Percentiles rank a stretch among this genome's conserved stretches.
phyloP scores from a whole-genome alignment of 1,140 invertebrate species.

The Drosophila ananassae region DNA sequence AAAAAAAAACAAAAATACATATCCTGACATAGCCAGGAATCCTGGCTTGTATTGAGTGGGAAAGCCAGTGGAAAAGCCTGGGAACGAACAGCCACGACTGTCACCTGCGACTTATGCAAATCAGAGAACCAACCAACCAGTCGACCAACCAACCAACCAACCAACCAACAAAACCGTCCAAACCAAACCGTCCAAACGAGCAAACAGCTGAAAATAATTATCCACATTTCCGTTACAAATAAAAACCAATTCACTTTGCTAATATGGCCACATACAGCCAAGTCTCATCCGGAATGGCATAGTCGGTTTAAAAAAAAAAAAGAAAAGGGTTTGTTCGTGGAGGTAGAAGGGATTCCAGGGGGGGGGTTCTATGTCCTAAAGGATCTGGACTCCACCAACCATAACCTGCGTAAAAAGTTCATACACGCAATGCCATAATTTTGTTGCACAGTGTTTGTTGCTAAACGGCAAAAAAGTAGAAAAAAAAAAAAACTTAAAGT shows the following conservation, averaged over 20 bases:
- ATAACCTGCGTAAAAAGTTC: slow-evolving; percentile 67
- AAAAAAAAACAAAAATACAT: background rate
- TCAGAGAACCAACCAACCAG: slow-evolving; percentile 14
- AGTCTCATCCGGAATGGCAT: slow-evolving; percentile 63
- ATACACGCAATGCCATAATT: slow-evolving; percentile 74
- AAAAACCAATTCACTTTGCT: slow-evolving; percentile 81
- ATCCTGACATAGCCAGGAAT: background rate
- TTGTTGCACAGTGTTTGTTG: slow-evolving; percentile 38
- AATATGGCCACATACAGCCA: slow-evolving; percentile 71
- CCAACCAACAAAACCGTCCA: slow-evolving; percentile 12
- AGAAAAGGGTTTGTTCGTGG: too few species aligned
- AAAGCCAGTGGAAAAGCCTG: background rate
- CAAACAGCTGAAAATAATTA: slow-evolving; percentile 74
- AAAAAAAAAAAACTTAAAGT: background rate
- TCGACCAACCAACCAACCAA: background rate
- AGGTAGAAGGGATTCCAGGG: background rate
- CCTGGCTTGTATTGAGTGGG: slow-evolving; percentile 1
- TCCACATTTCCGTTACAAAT: slow-evolving; percentile 80
- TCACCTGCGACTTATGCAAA: slow-evolving; percentile 74
- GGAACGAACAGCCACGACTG: slow-evolving; percentile 24
- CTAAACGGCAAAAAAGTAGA: background rate
- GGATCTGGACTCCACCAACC: background rate
- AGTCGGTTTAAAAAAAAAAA: too few species aligned
- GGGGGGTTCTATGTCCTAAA: background rate
- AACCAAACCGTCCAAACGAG: slow-evolving; percentile 12